Percentiles rank a stretch among this genome's conserved stretches.
phyloP scores from a whole-genome alignment of 2,113 vertebrate genomes.

The Circaetus gallicus region DNA sequence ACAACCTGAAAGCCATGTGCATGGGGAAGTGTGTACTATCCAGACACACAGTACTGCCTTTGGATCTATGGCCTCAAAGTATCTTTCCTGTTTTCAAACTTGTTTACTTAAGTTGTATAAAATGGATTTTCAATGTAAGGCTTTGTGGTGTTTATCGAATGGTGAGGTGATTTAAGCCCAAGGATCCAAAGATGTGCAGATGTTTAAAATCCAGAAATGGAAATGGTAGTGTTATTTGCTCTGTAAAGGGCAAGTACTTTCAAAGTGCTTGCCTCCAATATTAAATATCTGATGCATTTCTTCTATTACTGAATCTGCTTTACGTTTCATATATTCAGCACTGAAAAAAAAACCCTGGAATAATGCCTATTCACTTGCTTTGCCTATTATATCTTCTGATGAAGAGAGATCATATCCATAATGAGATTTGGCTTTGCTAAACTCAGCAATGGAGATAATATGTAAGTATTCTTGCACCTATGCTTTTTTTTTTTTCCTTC shows the following conservation, averaged over 20 bases:
- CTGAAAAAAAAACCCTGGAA: not conserved
- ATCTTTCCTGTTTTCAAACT: not conserved
- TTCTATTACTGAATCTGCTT: not conserved
- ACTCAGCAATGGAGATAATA: not conserved
- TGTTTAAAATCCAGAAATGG: not conserved
- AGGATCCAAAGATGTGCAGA: not conserved
- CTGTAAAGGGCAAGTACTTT: not conserved
- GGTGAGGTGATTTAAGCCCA: not conserved
- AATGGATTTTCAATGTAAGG: not conserved
- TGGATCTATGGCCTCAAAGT: not conserved
- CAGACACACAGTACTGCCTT: accelerated
- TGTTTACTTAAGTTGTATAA: not conserved
- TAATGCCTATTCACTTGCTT: not conserved
- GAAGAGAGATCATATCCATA: not conserved
- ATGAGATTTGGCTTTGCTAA: not conserved
- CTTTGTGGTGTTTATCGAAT: accelerated
- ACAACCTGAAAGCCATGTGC: accelerated
- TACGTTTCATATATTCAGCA: not conserved
- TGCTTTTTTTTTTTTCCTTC: not conserved
- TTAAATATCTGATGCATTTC: not conserved
- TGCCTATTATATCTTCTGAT: not conserved
- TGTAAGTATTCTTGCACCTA: not conserved
- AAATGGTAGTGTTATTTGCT: not conserved
- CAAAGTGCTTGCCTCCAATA: not conserved
- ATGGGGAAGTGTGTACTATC: accelerated